A percentile compares a stretch with the other conserved stretches of the same genome.
Evolutionary conservation across 2,888 invertebrate species (phyloP).

Genomic region (Chloroclysta siterata): DNA sequence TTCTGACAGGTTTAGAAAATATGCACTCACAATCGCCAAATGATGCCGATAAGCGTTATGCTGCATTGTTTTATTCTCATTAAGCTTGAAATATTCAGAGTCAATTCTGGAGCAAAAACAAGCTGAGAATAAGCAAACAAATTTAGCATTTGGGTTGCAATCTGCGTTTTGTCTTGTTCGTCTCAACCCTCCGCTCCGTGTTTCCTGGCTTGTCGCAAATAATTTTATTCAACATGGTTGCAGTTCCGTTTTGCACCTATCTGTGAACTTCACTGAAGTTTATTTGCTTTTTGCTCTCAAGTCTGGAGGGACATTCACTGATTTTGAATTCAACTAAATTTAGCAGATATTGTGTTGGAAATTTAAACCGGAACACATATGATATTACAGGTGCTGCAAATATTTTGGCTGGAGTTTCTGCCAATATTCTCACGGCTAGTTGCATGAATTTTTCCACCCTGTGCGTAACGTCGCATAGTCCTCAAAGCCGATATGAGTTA

Average conservation of each 20-base stretch:
- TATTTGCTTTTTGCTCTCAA: constrained; percentile 42
- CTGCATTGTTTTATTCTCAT: too few species aligned
- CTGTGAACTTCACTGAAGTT: constrained; percentile 41
- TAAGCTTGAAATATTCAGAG: too few species aligned
- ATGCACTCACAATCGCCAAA: too few species aligned
- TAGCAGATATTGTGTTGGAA: not conserved
- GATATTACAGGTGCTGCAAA: not conserved
- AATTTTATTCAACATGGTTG: constrained; percentile 42
- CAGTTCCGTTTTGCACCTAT: constrained; percentile 38
- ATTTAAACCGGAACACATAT: not conserved
- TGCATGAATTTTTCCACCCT: too few species aligned
- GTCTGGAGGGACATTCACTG: constrained; percentile 31
- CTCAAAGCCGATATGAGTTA: too few species aligned
- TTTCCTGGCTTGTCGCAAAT: constrained; percentile 25
- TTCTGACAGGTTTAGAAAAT: too few species aligned
- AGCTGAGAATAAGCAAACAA: constrained; percentile 31
- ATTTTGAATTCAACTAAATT: constrained; percentile 39
- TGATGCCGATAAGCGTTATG: too few species aligned
- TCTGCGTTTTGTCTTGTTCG: constrained; percentile 29
- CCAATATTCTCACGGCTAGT: too few species aligned
- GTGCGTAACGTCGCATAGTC: too few species aligned
- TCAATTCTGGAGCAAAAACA: constrained; percentile 20
- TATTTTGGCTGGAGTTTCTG: too few species aligned
- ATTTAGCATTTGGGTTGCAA: constrained; percentile 30
- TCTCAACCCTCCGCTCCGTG: not conserved